Percentiles rank a stretch among this genome's conserved stretches.
phyloP scores from a whole-genome alignment of 2,888 invertebrate genomes.

The Drosophila paranaensis region DNA sequence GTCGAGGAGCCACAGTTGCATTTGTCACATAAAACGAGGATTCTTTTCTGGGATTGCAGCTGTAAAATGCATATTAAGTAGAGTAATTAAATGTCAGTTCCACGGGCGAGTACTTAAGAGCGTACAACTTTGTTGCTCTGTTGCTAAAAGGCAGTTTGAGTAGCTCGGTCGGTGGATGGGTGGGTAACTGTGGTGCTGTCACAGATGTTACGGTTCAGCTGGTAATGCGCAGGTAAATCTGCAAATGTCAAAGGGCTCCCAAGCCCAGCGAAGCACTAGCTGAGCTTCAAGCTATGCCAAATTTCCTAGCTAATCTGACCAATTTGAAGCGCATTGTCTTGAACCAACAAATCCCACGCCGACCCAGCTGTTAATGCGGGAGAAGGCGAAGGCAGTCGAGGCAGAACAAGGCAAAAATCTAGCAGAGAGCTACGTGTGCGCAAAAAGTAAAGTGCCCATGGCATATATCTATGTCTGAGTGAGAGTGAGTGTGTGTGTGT shows the following conservation, averaged over 20 bases:
- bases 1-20: neutral
- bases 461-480: conserved; percentile 27
- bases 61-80: conserved; percentile 46
- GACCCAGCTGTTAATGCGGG: conserved; percentile 42
- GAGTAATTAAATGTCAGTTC: conserved; percentile 64
- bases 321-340: conserved; percentile 80
- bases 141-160: conserved; percentile 10
- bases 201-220: conserved; percentile 37
- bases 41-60: conserved; percentile 17
- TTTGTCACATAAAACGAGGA: conserved; percentile 9
- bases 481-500: neutral
- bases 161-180: neutral
- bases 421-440: conserved; percentile 41
- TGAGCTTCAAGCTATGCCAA: conserved; percentile 49
- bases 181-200: conserved; percentile 2
- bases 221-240: conserved; percentile 68
- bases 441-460: conserved; percentile 68
- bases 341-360: conserved; percentile 15
- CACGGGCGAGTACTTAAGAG: conserved; percentile 6
- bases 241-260: conserved; percentile 66
- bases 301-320: conserved; percentile 71
- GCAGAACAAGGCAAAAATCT: conserved; percentile 54
- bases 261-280: conserved; percentile 21
- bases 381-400: conserved; percentile 13
- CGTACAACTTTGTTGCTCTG: conserved; percentile 26